A percentile compares a stretch with the other conserved stretches of the same genome.
phyloP scores from a whole-genome alignment of 2,888 invertebrate genomes.

The Acanthacorydalis orientalis region DNA sequence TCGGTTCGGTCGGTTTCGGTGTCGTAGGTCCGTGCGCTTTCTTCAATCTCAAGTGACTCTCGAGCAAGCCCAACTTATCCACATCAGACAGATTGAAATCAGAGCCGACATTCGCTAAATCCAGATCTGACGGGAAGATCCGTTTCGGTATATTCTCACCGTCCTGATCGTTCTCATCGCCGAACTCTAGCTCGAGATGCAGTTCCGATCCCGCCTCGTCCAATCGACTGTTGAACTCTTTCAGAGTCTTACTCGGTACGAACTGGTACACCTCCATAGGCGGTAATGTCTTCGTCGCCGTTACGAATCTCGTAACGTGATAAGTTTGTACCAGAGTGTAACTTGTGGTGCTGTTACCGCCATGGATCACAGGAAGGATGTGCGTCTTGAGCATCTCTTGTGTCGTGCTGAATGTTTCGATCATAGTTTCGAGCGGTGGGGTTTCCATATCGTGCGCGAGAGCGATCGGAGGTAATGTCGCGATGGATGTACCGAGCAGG shows the following conservation, averaged over 20 bases:
- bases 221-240: conserved; percentile 73
- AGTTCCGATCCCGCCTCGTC: conserved; percentile 82
- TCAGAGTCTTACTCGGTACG: conserved; percentile 68
- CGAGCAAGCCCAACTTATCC: conserved; percentile 41
- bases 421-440: conserved; percentile 72
- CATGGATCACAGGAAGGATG: conserved; percentile 64
- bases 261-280: conserved; percentile 78
- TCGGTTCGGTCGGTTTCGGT: conserved; percentile 22
- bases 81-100: conserved; percentile 54
- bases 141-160: conserved; percentile 28
- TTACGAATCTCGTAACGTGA: conserved; percentile 69
- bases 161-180: conserved; percentile 52
- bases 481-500: conserved; percentile 59
- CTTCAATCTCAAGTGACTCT: conserved; percentile 31
- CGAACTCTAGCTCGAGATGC: conserved; percentile 71
- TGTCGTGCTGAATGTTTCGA: conserved; percentile 83
- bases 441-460: conserved; percentile 63
- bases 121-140: conserved; percentile 44
- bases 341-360: conserved; percentile 53
- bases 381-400: conserved; percentile 79
- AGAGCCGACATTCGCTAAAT: conserved; percentile 54
- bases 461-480: conserved; percentile 65
- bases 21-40: conserved; percentile 24
- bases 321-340: conserved; percentile 81
- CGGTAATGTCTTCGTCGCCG: conserved; percentile 78